Base-by-base conservation (phyloP, 1,140 invertebrate genomes). In the Ips typographus region DNA sequence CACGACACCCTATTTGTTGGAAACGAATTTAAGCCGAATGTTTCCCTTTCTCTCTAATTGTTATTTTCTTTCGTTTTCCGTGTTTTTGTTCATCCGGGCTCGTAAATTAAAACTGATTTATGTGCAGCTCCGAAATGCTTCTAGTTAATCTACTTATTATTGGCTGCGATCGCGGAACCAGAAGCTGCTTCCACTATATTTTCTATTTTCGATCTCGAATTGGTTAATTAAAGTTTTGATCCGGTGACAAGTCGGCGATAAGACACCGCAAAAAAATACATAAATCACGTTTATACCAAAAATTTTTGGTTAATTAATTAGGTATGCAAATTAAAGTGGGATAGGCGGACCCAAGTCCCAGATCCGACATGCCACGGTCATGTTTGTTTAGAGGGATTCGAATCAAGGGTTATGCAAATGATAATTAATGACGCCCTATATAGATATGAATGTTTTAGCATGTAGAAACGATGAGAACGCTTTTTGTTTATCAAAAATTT, bases 91-190 rank as follows among this genome's bases (percentile, higher is more conserved):
- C 65, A 58, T 58, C 36, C 55, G 53, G 22, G 57, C 41, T 52
- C 65, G 65, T 67, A 67, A 67, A 67, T 67, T 67, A 67, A 67
- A 67, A 67, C 65, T 67, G 65, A 67, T 67, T 67, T 67, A 67
- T 67, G 65, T 58, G 22, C 42, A 53, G 40, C 43, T 2, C 65
- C 40, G 53, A 57, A 67, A 42, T 59, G 65, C 40, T 67, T 41
- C 57, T 52, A 59, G 53, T 67, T 67, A 67, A 67, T 67, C 65
- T 59, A 44, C 65, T 67, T 57, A 67, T 67, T 67, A 67, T 67
- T 67, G 65, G 65, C 41, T 67, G 55, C 65, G 39, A 67, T 67
- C 53, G 40, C 39, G 4, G 4, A 53, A 62, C 36, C 22, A 22
- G 22, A 22, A 22, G 22, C 22, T 22, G 22, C 22, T 22, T 22